phyloP scores from a whole-genome alignment of 2,113 vertebrate species.

The Platichthys flesus region DNA sequence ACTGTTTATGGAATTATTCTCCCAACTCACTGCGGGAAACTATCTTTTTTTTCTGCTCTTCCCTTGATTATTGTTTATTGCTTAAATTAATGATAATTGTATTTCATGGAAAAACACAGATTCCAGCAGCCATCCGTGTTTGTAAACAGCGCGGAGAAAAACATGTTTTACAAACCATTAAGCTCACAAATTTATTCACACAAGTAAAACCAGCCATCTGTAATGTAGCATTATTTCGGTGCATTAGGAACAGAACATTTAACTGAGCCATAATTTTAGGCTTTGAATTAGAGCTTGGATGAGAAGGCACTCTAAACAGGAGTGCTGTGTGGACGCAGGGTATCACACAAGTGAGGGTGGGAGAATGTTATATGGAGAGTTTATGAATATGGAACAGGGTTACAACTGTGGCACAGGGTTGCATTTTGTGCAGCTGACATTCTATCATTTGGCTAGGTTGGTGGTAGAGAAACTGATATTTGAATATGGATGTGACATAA shows the following conservation, averaged over 20 bases:
- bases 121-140: constrained; percentile 61
- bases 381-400: constrained; percentile 75
- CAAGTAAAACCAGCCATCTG: constrained; percentile 80
- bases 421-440: constrained; percentile 36
- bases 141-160: constrained; percentile 70
- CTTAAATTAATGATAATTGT: constrained; percentile 65
- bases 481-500: constrained; percentile 46
- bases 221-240: constrained; percentile 79
- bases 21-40: constrained; percentile 39
- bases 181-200: constrained; percentile 76
- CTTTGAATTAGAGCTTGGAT: constrained; percentile 73
- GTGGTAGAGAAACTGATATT: constrained; percentile 39
- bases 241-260: constrained; percentile 81
- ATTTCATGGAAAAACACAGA: constrained; percentile 61
- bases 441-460: constrained; percentile 42
- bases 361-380: constrained; percentile 66
- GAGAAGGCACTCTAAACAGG: constrained; percentile 71
- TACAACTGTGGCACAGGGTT: constrained; percentile 41
- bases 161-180: constrained; percentile 82
- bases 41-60: constrained; percentile 20
- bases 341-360: constrained; percentile 67
- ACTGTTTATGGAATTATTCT: constrained; percentile 49
- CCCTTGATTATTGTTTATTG: constrained; percentile 58
- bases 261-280: constrained; percentile 74
- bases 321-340: constrained; percentile 68